Percentiles rank a stretch among this genome's conserved stretches.
Conservation (phyloP, 2,113 vertebrate species). For the Scortum barcoo region DNA sequence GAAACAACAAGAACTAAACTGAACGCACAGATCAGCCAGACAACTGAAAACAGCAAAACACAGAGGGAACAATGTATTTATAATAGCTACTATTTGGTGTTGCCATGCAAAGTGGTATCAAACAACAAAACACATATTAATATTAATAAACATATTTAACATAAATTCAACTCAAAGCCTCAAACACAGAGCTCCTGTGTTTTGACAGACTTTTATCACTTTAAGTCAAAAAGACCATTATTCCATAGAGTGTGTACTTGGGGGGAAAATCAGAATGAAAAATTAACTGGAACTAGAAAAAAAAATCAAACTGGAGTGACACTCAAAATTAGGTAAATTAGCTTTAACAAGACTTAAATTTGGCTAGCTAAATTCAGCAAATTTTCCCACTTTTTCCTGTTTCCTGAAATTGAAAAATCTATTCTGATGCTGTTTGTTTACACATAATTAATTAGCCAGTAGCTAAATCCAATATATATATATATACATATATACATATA, state of each 20-base stretch:
- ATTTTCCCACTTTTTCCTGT: not conserved
- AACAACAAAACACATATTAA: not conserved
- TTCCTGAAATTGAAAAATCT: not conserved
- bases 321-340: no score
- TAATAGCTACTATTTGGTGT: not conserved
- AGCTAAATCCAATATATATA: no score
- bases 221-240: no score
- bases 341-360: no score
- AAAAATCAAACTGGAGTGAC: no score
- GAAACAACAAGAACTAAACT: not conserved
- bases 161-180: no score
- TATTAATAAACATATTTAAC: not conserved
- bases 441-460: not conserved
- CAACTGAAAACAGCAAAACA: not conserved
- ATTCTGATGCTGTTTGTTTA: not conserved
- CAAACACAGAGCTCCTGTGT: no score
- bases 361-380: not conserved
- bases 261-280: not conserved
- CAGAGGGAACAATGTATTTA: not conserved
- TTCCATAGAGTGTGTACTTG: not conserved
- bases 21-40: not conserved
- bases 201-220: no score
- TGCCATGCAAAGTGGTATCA: not conserved
- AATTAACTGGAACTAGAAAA: not conserved
- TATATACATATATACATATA: no score